Evolutionary conservation across 2,888 invertebrate genomes (phyloP).

Genomic region (Fissipunctia ypsillon): DNA sequence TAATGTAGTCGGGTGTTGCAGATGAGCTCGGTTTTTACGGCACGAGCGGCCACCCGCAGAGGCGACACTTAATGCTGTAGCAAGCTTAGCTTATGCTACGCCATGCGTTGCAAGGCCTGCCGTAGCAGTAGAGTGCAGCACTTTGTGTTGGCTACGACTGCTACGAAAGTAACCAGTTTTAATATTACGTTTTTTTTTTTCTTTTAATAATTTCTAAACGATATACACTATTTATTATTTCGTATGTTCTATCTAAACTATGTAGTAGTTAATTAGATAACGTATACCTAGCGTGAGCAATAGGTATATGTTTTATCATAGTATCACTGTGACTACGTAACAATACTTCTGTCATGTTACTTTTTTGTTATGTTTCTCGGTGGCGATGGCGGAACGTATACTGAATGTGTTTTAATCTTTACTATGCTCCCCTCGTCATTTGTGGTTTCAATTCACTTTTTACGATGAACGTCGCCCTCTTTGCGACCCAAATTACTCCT

Average conservation of each 20-base stretch:
- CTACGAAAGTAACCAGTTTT: too few relatives aligned
- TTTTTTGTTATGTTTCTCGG: too few relatives aligned
- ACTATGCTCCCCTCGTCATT: constrained; percentile 84
- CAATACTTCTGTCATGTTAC: too few relatives aligned
- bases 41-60: constrained; percentile 89
- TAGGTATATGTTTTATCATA: too few relatives aligned
- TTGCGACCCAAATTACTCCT: constrained; percentile 80
- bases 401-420: constrained; percentile 57
- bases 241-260: too few relatives aligned
- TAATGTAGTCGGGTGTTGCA: constrained; percentile 85
- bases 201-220: too few relatives aligned
- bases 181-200: too few relatives aligned
- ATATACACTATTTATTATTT: too few relatives aligned
- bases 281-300: too few relatives aligned
- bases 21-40: constrained; percentile 89
- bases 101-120: constrained; percentile 18
- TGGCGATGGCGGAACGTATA: constrained; percentile 43
- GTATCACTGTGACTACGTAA: too few relatives aligned
- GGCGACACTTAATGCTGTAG: constrained; percentile 78
- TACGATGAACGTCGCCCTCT: constrained; percentile 84
- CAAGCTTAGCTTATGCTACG: constrained; percentile 62
- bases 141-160: not conserved
- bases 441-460: constrained; percentile 90
- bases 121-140: constrained; percentile 32
- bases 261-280: too few relatives aligned